phyloP scores from a whole-genome alignment of 2,113 vertebrate genomes.

The Microcebus lehilahytsara region DNA sequence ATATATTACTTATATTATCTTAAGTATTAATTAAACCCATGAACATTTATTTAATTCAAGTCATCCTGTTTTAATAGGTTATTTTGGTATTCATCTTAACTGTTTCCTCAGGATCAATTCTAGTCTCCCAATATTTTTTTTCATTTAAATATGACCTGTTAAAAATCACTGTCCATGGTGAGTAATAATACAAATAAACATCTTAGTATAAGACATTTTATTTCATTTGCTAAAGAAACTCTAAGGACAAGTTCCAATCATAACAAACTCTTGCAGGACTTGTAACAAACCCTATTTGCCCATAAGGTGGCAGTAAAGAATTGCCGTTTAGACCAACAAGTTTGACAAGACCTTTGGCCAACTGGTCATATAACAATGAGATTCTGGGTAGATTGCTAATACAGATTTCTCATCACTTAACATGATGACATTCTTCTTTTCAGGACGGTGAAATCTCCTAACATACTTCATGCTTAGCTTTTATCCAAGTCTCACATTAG shows the following conservation, averaged over 20 bases:
- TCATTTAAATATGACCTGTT: background rate
- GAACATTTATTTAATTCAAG: background rate
- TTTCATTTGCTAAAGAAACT: background rate
- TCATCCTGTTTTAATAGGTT: background rate
- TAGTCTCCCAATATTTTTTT: background rate
- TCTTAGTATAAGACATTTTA: background rate
- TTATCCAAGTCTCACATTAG: background rate
- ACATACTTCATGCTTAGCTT: background rate
- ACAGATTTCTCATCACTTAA: background rate
- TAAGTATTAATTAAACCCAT: background rate
- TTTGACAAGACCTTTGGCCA: fast-evolving
- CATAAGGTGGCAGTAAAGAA: constrained; percentile 53
- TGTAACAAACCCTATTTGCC: background rate
- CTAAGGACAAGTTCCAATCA: background rate
- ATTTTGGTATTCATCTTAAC: background rate
- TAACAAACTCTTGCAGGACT: background rate
- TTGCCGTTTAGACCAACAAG: background rate
- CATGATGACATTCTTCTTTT: background rate
- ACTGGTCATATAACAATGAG: fast-evolving
- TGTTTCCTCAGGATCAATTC: background rate
- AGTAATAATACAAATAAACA: background rate
- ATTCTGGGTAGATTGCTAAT: background rate
- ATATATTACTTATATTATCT: background rate
- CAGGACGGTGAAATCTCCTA: background rate
- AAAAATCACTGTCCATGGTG: background rate